A percentile compares a stretch with the other conserved stretches of the same genome.
Evolutionary conservation across 2,113 vertebrate genomes (phyloP).

Genomic region (Pyrgilauda ruficollis): DNA sequence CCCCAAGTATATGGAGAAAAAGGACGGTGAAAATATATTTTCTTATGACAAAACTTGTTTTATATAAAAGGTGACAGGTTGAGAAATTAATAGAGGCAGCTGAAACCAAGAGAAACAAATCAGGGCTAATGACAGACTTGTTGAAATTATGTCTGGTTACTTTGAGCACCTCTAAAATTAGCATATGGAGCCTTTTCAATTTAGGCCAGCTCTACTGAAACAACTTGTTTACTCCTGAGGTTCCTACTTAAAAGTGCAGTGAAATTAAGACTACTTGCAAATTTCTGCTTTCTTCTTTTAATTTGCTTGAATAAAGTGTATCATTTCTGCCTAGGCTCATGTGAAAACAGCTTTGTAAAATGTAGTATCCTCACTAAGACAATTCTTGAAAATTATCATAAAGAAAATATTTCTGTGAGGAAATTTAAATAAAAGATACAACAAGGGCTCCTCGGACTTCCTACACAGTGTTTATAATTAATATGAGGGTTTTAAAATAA

Average conservation of each 20-base stretch:
- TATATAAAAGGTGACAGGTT: neutral
- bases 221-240: neutral
- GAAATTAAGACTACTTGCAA: neutral
- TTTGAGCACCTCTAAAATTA: conserved; percentile 1
- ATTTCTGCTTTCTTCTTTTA: neutral
- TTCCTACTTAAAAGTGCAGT: neutral
- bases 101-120: conserved; percentile 9
- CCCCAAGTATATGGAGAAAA: neutral
- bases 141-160: neutral
- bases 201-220: neutral
- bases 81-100: neutral
- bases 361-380: neutral
- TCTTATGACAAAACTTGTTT: neutral
- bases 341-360: neutral
- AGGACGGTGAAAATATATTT: neutral
- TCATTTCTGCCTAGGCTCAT: neutral
- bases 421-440: conserved; percentile 6
- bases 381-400: neutral
- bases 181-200: neutral
- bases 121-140: neutral
- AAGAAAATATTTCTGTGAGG: neutral
- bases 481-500: neutral
- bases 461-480: neutral
- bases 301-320: neutral
- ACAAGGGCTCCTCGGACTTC: neutral